Evolutionary conservation across 2,888 invertebrate species (phyloP), one percentile per base, ranked within the genome.

Genomic region (Drosophila atripex): DNA sequence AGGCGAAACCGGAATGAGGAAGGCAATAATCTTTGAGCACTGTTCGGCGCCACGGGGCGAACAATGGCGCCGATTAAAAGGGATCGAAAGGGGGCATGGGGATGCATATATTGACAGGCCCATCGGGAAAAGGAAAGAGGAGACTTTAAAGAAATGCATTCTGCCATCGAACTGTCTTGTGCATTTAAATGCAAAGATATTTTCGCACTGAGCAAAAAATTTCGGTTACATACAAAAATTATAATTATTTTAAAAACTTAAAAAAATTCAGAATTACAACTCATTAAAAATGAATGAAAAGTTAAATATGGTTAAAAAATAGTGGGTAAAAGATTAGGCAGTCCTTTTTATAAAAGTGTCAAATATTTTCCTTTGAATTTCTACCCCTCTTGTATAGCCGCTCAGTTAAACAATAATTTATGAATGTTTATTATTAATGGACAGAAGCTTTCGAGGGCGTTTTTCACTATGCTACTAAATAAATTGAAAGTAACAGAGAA

Each of bases 361-460:
- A 28, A 9, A 9, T 28, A 9, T 28, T 28, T 28, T 28, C 4
- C 21, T 23, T 23, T 23, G 21, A 23, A 23, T 4, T 23, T 4
- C 1, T 12, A 43, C 54, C 39, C 65, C 75, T 45, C 49, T 52
- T n/a, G 7, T 14, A 18, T 18, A 30, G 58, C 16, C 63, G 51
- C 51, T 57, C 53, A 38, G 61, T 57, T 53, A 7, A 49, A 14
- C 49, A 41, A 45, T 43, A 25, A 59, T 41, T 74, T 61, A 46
- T 66, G 54, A 32, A 56, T 63, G 60, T 76, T 72, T 72, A 69
- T 76, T 57, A 72, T 61, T 69, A 47, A 73, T 23, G 60, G 45
- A 47, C 18, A 59, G 39, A 60, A 61, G 49, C 58, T 66, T 9
- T 66, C 45, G 56, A 66, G 56, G 66, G 66, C 50, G 68, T 59